phyloP scores from a whole-genome alignment of 2,888 invertebrate genomes.

The Tethea ocularis region DNA sequence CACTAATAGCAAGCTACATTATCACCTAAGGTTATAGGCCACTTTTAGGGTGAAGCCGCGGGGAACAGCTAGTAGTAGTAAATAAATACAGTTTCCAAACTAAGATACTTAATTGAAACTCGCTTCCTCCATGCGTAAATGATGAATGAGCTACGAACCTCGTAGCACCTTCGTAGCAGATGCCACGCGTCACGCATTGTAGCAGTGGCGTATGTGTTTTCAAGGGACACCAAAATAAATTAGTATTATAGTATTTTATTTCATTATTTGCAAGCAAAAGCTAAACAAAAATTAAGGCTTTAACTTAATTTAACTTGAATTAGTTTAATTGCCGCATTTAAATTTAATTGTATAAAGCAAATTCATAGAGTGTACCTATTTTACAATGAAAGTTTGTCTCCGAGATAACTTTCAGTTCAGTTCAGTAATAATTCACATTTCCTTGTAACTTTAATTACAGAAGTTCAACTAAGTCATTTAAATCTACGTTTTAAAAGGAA shows the following conservation, averaged over 20 bases:
- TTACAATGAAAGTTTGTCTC: background rate
- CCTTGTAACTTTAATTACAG: background rate
- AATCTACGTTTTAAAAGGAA: too few relatives aligned
- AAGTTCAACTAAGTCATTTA: background rate
- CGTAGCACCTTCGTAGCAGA: conserved; percentile 12
- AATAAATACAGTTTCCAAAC: background rate
- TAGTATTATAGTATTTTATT: background rate
- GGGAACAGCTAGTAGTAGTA: too few relatives aligned
- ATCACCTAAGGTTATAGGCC: too few relatives aligned
- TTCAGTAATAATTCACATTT: background rate
- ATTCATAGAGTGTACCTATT: background rate
- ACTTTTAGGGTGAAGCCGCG: too few relatives aligned
- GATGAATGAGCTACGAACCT: conserved; percentile 11
- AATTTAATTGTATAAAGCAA: background rate
- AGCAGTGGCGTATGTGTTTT: conserved; percentile 1
- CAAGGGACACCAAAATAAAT: background rate
- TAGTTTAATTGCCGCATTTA: background rate
- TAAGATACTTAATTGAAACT: background rate
- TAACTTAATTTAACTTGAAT: background rate
- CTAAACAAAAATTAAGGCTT: background rate
- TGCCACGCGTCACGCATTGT: conserved; percentile 11
- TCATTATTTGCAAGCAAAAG: background rate
- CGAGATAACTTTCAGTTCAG: background rate
- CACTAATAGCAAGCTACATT: too few relatives aligned
- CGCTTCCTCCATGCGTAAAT: background rate